Evolutionary conservation across 2,888 invertebrate genomes (phyloP).

Genomic region (Tetragonula carbonaria): DNA sequence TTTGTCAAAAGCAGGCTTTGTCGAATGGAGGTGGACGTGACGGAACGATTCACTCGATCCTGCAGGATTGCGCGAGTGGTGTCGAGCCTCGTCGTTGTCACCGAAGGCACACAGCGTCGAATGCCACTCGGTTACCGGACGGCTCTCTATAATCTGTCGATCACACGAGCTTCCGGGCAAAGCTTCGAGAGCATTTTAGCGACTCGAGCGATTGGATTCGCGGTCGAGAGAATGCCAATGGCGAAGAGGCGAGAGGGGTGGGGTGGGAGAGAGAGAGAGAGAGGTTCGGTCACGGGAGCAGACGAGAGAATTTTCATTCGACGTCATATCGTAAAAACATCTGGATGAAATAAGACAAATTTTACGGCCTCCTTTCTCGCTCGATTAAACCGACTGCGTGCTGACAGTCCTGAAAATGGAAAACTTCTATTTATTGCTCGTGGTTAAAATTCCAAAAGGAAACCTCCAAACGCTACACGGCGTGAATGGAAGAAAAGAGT

Average conservation of each 20-base stretch:
- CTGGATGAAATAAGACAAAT: constrained; percentile 28
- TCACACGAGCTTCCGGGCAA: constrained; percentile 47
- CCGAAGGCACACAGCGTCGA: constrained; percentile 39
- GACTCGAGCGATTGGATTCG: constrained; percentile 45
- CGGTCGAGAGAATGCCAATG: constrained; percentile 36
- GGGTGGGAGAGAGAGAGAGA: neutral
- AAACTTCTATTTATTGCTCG: no score
- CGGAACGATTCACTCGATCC: constrained; percentile 56
- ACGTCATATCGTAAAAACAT: constrained; percentile 16
- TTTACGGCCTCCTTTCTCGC: neutral
- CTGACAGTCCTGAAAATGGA: no score
- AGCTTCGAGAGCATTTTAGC: constrained; percentile 56
- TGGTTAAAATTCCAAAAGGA: no score
- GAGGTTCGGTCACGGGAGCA: neutral
- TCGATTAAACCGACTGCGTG: constrained; percentile 2
- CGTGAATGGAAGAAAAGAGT: no score
- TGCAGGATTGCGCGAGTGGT: constrained; percentile 45
- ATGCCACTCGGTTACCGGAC: constrained; percentile 59
- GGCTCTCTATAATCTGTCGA: constrained; percentile 67
- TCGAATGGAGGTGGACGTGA: constrained; percentile 56
- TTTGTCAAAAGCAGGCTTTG: constrained; percentile 51
- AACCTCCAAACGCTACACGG: no score
- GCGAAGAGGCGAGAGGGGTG: neutral
- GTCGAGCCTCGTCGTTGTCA: constrained; percentile 41
- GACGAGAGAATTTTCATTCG: constrained; percentile 23